phyloP scores from a whole-genome alignment of 1,140 invertebrate genomes.

The Oreohelix idahoensis region DNA sequence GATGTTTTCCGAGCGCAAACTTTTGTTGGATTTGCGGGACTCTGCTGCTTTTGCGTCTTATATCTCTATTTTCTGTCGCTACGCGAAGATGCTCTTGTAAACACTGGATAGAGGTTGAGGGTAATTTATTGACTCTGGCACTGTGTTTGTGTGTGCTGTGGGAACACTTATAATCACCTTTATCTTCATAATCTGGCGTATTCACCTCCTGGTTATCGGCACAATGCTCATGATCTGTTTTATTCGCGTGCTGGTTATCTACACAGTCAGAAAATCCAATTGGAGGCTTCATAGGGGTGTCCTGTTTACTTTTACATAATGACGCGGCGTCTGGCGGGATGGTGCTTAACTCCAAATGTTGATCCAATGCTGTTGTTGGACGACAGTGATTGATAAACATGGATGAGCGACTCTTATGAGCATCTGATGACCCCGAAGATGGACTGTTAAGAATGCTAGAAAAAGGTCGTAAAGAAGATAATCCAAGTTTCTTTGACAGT shows the following conservation, averaged over 20 bases:
- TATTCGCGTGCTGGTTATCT: background rate
- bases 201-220: background rate
- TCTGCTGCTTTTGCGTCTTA: background rate
- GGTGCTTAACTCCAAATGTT: background rate
- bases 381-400: background rate
- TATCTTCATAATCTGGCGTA: background rate
- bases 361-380: background rate
- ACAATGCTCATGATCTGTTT: background rate
- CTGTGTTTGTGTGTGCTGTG: background rate
- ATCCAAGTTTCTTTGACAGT: background rate
- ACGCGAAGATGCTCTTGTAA: background rate
- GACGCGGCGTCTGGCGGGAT: background rate
- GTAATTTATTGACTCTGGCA: background rate
- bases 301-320: background rate
- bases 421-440: background rate
- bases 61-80: background rate
- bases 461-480: background rate
- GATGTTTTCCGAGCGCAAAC: background rate
- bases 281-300: background rate
- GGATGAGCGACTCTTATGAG: background rate
- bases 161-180: background rate
- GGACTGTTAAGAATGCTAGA: background rate
- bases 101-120: background rate
- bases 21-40: background rate
- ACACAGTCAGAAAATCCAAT: background rate